These are phyloP conservation scores for Enteromius thamalakanensis DNA, from an alignment of 2,797 vertebrate genomes.

Conservation along the genomic window DNA sequence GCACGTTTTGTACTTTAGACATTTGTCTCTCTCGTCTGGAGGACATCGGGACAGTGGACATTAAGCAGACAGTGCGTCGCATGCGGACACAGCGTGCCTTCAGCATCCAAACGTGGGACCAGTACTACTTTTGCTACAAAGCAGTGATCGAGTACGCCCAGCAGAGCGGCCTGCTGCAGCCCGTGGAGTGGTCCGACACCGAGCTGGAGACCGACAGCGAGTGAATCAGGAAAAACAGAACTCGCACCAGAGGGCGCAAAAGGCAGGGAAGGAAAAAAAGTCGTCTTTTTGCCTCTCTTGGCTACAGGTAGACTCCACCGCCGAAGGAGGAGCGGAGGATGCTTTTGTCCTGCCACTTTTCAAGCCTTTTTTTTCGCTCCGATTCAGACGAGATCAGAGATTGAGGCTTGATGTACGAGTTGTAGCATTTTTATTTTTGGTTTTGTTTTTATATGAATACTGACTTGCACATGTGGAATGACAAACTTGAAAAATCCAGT, in stretches of 20 bases:
- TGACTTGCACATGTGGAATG: slow-evolving; percentile 81
- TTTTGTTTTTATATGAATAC: slow-evolving; percentile 57
- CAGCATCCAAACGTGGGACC: slow-evolving; percentile 89
- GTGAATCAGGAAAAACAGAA: slow-evolving; percentile 67
- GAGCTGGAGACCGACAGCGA: slow-evolving; percentile 87
- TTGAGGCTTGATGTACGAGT: slow-evolving; percentile 65
- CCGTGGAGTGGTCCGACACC: slow-evolving; percentile 85
- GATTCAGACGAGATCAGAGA: slow-evolving; percentile 31
- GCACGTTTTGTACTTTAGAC: slow-evolving; percentile 88
- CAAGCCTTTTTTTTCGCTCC: slow-evolving; percentile 62
- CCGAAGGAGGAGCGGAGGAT: slow-evolving; percentile 42
- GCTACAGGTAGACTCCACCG: slow-evolving; percentile 46
- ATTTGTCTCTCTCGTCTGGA: slow-evolving; percentile 85
- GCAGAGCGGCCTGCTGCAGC: slow-evolving; percentile 78
- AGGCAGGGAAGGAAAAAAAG: slow-evolving; percentile 54
- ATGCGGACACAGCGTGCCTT: slow-evolving; percentile 86
- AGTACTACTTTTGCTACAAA: slow-evolving; percentile 87
- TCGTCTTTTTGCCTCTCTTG: slow-evolving; percentile 33
- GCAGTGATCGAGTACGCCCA: slow-evolving; percentile 85
- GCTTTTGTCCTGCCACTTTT: slow-evolving; percentile 74
- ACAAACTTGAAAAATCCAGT: slow-evolving; percentile 76
- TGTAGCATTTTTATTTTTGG: slow-evolving; percentile 75
- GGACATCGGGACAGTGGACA: slow-evolving; percentile 83
- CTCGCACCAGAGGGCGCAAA: slow-evolving; percentile 52
- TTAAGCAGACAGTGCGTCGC: slow-evolving; percentile 80